Evolutionary conservation across 2,113 vertebrate genomes (phyloP).

Genomic region (Corydoras sp.): DNA sequence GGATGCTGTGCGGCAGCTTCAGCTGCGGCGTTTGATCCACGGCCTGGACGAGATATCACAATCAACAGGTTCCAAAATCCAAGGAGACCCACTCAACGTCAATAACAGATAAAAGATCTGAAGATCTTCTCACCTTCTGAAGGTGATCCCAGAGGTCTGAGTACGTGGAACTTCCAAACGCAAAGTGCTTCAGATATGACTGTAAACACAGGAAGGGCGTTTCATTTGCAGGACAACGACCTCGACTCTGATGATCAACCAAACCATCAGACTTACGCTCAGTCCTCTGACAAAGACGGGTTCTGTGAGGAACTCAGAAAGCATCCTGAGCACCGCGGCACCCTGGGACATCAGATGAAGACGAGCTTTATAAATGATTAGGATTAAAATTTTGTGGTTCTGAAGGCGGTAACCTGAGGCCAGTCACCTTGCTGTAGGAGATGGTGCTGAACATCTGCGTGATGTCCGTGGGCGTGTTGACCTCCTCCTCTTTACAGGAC

Average conservation of each 20-base stretch:
- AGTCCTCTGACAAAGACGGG: constrained; percentile 74
- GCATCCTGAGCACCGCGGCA: constrained; percentile 83
- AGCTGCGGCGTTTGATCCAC: constrained; percentile 34
- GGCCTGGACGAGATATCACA: constrained; percentile 47
- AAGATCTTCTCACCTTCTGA: constrained; percentile 53
- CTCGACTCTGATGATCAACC: background rate
- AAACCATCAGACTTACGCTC: constrained; percentile 66
- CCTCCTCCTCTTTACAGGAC: constrained; percentile 65
- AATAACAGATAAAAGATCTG: background rate
- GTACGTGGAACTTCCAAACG: constrained; percentile 61
- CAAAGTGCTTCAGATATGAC: constrained; percentile 67
- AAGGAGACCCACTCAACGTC: background rate
- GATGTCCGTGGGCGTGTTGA: constrained; percentile 78
- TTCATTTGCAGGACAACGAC: background rate
- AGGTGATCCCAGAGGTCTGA: constrained; percentile 67
- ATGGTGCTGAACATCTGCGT: constrained; percentile 83
- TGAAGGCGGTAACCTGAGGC: constrained; percentile 18
- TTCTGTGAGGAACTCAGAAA: constrained; percentile 81
- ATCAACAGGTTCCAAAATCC: background rate
- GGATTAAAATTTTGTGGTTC: background rate
- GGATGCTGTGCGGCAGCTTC: constrained; percentile 48
- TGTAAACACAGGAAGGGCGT: constrained; percentile 54
- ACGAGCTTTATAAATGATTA: background rate
- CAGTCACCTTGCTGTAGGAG: constrained; percentile 83
- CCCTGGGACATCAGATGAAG: constrained; percentile 66